These are phyloP conservation scores for Somateria mollissima DNA, from an alignment of 2,797 vertebrate genomes.

Conservation along the genomic window DNA sequence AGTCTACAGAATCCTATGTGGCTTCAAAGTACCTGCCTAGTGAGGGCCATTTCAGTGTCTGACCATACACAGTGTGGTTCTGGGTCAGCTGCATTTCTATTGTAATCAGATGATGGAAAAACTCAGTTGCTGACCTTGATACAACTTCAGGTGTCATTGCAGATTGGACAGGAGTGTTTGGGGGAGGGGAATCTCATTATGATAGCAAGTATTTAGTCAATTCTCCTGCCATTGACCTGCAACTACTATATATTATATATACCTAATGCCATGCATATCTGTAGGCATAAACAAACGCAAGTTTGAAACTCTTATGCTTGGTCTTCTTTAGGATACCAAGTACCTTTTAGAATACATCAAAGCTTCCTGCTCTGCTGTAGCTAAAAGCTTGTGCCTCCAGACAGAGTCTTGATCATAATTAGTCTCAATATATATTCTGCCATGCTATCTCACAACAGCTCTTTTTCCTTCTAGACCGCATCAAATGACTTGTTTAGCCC, in stretches of 20 bases:
- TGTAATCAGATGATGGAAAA: not conserved
- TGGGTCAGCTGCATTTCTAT: not conserved
- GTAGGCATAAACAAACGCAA: not conserved
- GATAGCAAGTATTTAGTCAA: not conserved
- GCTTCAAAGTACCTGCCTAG: not conserved
- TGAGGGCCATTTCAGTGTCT: not conserved
- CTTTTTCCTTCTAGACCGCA: conserved; percentile 76
- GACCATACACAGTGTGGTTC: not conserved
- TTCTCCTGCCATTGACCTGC: not conserved
- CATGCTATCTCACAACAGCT: not conserved
- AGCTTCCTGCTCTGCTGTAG: not conserved
- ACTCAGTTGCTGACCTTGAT: not conserved
- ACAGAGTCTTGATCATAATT: not conserved
- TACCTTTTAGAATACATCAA: not conserved
- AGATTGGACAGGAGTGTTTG: not conserved
- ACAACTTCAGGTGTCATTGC: not conserved
- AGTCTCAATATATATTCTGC: not conserved
- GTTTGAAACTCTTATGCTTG: not conserved
- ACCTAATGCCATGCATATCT: not conserved
- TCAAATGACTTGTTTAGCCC: conserved; percentile 84
- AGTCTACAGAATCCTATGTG: not conserved
- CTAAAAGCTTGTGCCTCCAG: not conserved
- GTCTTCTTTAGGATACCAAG: not conserved
- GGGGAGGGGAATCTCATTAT: not conserved
- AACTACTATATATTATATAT: not conserved